Evolutionary conservation across 1,140 invertebrate genomes (phyloP), one percentile per base, ranked within the genome.

Genomic region (Pomacea maculata): DNA sequence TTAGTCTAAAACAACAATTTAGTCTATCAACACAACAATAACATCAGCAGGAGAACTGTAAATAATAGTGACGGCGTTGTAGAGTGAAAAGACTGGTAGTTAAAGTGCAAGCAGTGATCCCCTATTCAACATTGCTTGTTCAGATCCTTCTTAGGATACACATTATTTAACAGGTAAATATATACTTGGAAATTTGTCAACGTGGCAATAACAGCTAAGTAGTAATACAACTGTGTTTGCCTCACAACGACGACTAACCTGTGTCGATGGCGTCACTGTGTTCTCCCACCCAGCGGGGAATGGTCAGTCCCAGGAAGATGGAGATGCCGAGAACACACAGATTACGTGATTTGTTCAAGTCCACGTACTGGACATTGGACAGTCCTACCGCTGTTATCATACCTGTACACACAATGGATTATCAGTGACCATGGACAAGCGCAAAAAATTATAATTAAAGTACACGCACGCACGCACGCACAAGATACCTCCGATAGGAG

Each of bases 301-400:
- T 88, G 5, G 95, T 91, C 90, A 97, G 80, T 21, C 83, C 85
- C 12, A 84, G 68, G 89, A 97, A 97, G 70, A 97, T 93, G 21
- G 96, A 96, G 83, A 97, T 94, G 21, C 96, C 96, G 21, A 97
- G 93, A 75, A 97, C 95, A 88, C 96, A 96, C 12, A 97, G 91
- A 92, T 97, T 97, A 79, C 92, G 83, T 12, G 95, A 93, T 25
- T 95, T 96, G 87, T 96, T 95, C 64, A 97, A 90, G 86, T 96
- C 93, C 45, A 97, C 94, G 86, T 95, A 96, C 87, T 96, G 96
- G 17, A 97, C 92, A 21, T 95, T 95, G 0, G 96, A 96, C 1
- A 96, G 89, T 34, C 88, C 88, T 1, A 89, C 88, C 17, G 87
- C 86, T 0, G 86, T 83, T 12, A 88, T 82, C 82, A 88, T 87